Base-by-base conservation (phyloP, 2,888 invertebrate genomes). In the Synanthedon andrenaeformis region DNA sequence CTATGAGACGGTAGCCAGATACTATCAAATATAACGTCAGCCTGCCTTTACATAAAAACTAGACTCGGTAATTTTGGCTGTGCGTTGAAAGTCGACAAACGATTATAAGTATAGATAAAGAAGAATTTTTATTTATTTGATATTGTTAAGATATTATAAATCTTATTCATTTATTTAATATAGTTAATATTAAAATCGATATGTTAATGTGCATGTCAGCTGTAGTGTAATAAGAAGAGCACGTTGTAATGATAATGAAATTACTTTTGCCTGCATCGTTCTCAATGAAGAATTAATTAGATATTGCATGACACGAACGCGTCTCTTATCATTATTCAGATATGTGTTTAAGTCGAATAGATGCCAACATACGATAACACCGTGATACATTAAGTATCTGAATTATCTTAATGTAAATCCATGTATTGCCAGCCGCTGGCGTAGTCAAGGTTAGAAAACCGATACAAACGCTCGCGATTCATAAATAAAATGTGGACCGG, bases 251-350 rank as follows among this genome's bases (percentile, higher is more conserved):
- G 70, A 63, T 55, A n/a, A 23, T n/a, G 66, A 73, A 74, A 76
- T 77, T 70, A 73, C 72, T 67, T 66, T 65, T 58, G 60, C 70
- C 75, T 70, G 73, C 74, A 76, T 74, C 70, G 67, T 67, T 69
- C 66, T 66, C 69, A 71, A 70, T 75, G 69, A 72, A 69, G 64
- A 61, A 64, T 71, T 75, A 75, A 79, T 79, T 77, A 74, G 70
- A 75, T 72, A 72, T 70, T 65, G 66, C 67, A 70, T 67, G 70
- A 68, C 68, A 66, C 42, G 41, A 52, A 52, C 50, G 52, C 53
- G 51, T 45, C 45, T n/a, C 14, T 45, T 14, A n/a, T 45, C 45
- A n/a, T 45, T 12, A n/a, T 45, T 12, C n/a, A 45, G n/a, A 12
- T 14, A 45, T n/a, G 12, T 12, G 12, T 45, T 45, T 13, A 45